These are phyloP conservation scores for Nephrotoma flavescens DNA, from an alignment of 2,888 invertebrate species.

Conservation along the genomic window DNA sequence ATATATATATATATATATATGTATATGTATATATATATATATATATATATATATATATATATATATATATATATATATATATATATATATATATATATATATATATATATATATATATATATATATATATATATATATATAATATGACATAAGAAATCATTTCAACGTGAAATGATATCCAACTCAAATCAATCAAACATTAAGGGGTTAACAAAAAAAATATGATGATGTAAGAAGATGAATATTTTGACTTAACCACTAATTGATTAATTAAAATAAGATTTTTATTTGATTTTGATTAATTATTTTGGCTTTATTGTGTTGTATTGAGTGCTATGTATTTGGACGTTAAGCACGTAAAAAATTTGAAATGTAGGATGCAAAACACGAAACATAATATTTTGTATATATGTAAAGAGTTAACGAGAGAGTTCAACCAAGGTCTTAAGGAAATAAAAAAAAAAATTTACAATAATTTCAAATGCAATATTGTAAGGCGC, in stretches of 20 bases:
- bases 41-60: background rate
- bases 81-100: background rate
- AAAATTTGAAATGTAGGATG: background rate
- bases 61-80: background rate
- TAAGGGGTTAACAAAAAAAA: background rate
- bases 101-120: background rate
- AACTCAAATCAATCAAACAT: background rate
- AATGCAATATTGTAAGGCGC: background rate
- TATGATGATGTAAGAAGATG: background rate
- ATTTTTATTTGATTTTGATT: background rate
- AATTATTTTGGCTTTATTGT: background rate
- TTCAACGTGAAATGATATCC: background rate
- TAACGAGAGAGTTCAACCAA: background rate
- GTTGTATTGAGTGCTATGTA: background rate
- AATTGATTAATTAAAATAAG: background rate
- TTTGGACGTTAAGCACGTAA: background rate
- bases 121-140: background rate
- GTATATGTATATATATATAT: background rate
- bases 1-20: background rate
- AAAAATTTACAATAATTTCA: background rate
- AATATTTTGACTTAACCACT: background rate
- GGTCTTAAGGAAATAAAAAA: background rate
- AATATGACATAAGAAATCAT: background rate
- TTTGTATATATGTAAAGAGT: background rate
- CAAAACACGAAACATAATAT: background rate